Percentiles rank a stretch among this genome's conserved stretches.
phyloP scores from a whole-genome alignment of 2,113 vertebrate genomes.

The Globicephala melas region DNA sequence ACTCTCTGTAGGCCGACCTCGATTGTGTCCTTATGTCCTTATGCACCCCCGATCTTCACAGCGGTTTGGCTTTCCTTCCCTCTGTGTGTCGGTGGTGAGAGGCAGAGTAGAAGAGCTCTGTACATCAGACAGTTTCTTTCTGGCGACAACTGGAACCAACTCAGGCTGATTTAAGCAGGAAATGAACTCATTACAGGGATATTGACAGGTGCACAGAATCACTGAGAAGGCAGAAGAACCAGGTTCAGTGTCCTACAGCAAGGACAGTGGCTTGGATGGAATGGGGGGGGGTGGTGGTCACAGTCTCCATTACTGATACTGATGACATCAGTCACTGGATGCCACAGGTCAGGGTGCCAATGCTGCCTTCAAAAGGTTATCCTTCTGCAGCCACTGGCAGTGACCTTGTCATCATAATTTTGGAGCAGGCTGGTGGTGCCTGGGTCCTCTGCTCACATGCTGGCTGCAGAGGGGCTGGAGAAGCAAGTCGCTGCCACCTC shows the following conservation, averaged over 20 bases:
- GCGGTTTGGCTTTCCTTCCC: not conserved
- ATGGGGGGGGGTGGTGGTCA: no score
- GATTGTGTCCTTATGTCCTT: not conserved
- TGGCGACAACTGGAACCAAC: not conserved
- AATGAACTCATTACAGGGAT: not conserved
- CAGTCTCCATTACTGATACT: not conserved
- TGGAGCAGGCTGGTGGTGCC: not conserved
- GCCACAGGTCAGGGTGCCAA: not conserved
- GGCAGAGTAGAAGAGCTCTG: not conserved
- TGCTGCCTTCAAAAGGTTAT: not conserved
- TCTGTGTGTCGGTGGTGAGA: not conserved
- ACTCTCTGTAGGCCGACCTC: not conserved
- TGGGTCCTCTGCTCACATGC: not conserved
- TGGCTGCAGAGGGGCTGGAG: not conserved
- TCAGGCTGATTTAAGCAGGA: slow-evolving; percentile 13
- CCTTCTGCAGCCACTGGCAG: not conserved
- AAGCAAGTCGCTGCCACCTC: not conserved
- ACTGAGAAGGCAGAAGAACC: not conserved
- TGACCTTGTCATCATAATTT: not conserved
- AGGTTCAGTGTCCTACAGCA: not conserved
- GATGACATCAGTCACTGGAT: not conserved
- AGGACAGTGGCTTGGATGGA: not conserved
- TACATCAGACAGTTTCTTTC: not conserved
- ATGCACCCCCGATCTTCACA: not conserved
- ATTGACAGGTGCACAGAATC: not conserved